Conservation (phyloP, 2,113 vertebrate species). For the Xenopus laevis region DNA sequence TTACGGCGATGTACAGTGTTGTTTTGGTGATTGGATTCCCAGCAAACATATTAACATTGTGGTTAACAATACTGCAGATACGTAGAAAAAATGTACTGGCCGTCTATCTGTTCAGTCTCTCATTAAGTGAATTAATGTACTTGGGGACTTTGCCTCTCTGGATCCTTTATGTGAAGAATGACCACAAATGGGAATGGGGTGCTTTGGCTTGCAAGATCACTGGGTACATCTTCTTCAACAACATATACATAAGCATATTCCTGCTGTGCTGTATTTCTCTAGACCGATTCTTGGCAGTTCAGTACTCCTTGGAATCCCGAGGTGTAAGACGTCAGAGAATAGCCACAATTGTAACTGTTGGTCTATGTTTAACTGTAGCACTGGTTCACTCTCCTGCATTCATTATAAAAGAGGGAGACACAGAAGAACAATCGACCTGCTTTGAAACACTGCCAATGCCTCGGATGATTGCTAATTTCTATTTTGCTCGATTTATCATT, state of each 20-base stretch:
- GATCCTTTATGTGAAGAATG: conserved; percentile 63
- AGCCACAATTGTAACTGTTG: conserved; percentile 34
- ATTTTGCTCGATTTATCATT: conserved; percentile 62
- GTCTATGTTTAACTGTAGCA: conserved; percentile 57
- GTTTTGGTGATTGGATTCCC: conserved; percentile 75
- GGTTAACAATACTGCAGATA: conserved; percentile 68
- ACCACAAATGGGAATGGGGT: conserved; percentile 65
- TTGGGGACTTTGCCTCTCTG: conserved; percentile 78
- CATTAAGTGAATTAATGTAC: conserved; percentile 80
- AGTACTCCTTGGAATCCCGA: conserved; percentile 69
- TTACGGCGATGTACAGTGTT: conserved; percentile 67
- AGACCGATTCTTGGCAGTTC: conserved; percentile 78
- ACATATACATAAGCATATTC: conserved; percentile 87
- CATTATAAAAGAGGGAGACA: not conserved
- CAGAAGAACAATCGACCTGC: conserved; percentile 45
- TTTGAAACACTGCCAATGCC: conserved; percentile 68
- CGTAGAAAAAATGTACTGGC: conserved; percentile 67
- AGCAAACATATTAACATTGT: conserved; percentile 70
- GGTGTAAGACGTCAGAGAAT: conserved; percentile 55
- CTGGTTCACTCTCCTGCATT: conserved; percentile 63
- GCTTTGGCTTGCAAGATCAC: conserved; percentile 60
- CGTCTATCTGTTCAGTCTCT: conserved; percentile 79
- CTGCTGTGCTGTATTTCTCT: conserved; percentile 83
- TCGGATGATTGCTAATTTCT: conserved; percentile 49
- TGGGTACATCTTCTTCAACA: conserved; percentile 89